phyloP scores from a whole-genome alignment of 2,888 invertebrate species.

The Cataglyphis altisquamis region DNA sequence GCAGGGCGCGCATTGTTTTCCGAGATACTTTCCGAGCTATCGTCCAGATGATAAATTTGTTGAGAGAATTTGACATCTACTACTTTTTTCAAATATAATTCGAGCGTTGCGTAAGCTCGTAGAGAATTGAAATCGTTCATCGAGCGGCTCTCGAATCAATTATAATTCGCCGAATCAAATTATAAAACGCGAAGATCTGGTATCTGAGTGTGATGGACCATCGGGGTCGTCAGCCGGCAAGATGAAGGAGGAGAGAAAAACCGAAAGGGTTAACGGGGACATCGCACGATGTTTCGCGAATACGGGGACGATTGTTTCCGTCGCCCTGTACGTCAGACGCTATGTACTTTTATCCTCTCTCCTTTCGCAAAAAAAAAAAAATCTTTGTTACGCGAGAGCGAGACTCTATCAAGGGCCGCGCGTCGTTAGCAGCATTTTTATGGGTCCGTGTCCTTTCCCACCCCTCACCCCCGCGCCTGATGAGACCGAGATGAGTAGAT shows the following conservation, averaged over 20 bases:
- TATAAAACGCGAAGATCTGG: constrained; percentile 24
- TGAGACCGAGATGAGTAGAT: constrained; percentile 64
- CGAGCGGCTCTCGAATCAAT: not conserved
- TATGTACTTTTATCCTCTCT: constrained; percentile 22
- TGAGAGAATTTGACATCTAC: not conserved
- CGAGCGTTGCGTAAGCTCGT: not conserved
- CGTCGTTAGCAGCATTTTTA: constrained; percentile 70
- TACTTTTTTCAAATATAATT: too few relatives aligned
- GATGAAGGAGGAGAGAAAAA: constrained; percentile 8
- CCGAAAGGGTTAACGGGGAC: constrained; percentile 46
- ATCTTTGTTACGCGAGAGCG: constrained; percentile 32
- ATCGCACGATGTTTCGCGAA: constrained; percentile 25
- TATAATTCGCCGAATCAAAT: constrained; percentile 30
- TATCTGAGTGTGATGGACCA: constrained; percentile 34
- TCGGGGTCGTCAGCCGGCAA: constrained; percentile 4
- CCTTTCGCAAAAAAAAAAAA: constrained; percentile 22
- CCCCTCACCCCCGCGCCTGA: constrained; percentile 3
- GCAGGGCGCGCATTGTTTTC: constrained; percentile 3
- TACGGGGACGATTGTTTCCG: constrained; percentile 43
- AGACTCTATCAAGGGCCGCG: constrained; percentile 32
- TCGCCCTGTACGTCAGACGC: not conserved
- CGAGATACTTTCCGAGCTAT: not conserved
- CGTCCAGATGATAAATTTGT: constrained; percentile 14
- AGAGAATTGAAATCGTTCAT: not conserved
- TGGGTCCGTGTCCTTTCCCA: constrained; percentile 57